Percentiles rank a stretch among this genome's conserved stretches.
Conservation (phyloP, 2,113 vertebrate species). For the Bujurquina vittata region DNA sequence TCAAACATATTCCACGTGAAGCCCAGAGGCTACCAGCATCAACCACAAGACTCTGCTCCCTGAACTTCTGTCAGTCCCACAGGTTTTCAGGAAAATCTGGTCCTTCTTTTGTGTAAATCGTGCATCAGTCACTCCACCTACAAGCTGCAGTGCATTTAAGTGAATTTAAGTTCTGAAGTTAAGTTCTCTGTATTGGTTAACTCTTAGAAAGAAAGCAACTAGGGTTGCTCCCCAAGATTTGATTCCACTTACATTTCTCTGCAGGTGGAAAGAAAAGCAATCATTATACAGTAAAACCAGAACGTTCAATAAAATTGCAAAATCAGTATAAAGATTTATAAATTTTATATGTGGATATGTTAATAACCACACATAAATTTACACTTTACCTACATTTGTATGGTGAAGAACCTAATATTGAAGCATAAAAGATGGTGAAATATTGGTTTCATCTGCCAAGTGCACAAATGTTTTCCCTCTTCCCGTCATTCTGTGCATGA, state of each 20-base stretch:
- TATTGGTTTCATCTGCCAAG: constrained; percentile 20
- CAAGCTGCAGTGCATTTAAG: not conserved
- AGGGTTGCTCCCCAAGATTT: not conserved
- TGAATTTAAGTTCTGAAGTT: not conserved
- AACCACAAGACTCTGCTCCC: constrained; percentile 28
- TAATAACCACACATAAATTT: not conserved
- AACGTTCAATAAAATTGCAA: not conserved
- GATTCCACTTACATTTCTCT: not conserved
- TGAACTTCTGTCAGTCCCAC: constrained; percentile 29
- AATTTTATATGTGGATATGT: not conserved
- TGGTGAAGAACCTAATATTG: not conserved
- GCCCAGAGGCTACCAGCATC: constrained; percentile 37
- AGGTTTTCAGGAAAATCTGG: constrained; percentile 27
- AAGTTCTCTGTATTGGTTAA: not conserved
- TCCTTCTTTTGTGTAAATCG: not conserved
- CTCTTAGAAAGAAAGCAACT: not conserved
- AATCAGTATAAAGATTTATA: not conserved
- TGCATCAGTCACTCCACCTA: not conserved
- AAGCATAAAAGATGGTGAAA: constrained; percentile 1
- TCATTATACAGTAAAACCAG: not conserved
- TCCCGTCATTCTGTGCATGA: not conserved
- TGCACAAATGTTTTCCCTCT: constrained; percentile 1
- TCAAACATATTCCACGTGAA: constrained; percentile 49
- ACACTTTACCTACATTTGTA: not conserved
- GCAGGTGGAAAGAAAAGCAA: not conserved